A percentile compares a stretch with the other conserved stretches of the same genome.
Evolutionary conservation across 1,140 invertebrate genomes (phyloP).

Genomic region (Pachyrhynchus sulphureomaculatus): DNA sequence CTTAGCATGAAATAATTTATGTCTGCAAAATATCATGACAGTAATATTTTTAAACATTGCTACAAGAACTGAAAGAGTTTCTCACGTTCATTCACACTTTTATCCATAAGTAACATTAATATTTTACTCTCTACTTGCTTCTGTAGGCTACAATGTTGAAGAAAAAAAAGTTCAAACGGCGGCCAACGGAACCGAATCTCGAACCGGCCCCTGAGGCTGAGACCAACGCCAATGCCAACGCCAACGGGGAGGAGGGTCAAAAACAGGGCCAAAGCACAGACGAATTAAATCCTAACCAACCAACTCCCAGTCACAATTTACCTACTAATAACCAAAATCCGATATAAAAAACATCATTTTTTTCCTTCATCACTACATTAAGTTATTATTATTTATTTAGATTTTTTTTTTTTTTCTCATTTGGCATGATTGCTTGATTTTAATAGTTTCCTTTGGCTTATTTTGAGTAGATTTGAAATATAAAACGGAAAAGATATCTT

Average conservation of each 20-base stretch:
- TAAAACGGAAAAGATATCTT: no score
- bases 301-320: not conserved
- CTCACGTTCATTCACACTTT: no score
- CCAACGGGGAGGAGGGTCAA: conserved; percentile 47
- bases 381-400: no score
- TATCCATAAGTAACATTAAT: no score
- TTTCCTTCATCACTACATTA: not conserved
- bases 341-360: not conserved
- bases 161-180: conserved; percentile 78
- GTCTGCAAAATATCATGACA: no score
- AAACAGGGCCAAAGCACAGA: not conserved
- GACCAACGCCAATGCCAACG: conserved; percentile 54
- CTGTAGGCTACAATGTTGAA: conserved; percentile 23
- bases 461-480: no score
- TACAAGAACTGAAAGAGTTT: no score
- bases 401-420: no score
- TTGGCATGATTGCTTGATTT: no score
- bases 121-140: not conserved
- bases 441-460: no score
- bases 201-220: conserved; percentile 66
- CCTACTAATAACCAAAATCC: not conserved
- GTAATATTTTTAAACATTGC: no score
- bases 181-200: conserved; percentile 82
- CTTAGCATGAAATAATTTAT: no score
- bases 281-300: not conserved